Evolutionary conservation across 2,797 vertebrate species (phyloP).

Genomic region (Brachyalestes nurse): DNA sequence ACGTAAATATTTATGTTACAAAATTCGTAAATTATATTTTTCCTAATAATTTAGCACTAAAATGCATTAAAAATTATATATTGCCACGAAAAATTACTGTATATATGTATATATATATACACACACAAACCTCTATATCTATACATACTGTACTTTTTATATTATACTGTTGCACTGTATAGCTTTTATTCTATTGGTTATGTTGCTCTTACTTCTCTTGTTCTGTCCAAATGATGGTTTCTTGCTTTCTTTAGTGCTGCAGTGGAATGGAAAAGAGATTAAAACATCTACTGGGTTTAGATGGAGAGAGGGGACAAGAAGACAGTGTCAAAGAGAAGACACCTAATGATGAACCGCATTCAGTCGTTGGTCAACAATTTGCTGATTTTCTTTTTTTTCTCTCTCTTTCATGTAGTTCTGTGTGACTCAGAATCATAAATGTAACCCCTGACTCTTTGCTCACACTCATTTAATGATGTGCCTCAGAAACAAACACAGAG

Average conservation of each 20-base stretch:
- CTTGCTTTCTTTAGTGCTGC: not conserved
- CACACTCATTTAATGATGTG: conserved; percentile 36
- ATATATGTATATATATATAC: too few relatives aligned
- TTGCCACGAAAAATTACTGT: too few relatives aligned
- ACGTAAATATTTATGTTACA: too few relatives aligned
- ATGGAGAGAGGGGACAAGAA: not conserved
- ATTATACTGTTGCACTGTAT: too few relatives aligned
- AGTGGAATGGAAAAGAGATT: conserved; percentile 6
- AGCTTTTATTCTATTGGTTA: too few relatives aligned
- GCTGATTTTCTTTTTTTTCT: not conserved
- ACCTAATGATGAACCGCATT: conserved; percentile 10
- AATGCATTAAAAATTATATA: too few relatives aligned
- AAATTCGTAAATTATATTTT: too few relatives aligned
- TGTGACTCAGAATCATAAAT: not conserved
- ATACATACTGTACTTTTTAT: too few relatives aligned
- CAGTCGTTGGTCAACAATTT: not conserved
- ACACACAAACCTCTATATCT: too few relatives aligned
- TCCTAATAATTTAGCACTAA: too few relatives aligned
- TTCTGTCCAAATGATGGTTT: not conserved
- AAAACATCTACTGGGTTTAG: not conserved
- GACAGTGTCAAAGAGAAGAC: not conserved
- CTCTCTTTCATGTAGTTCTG: not conserved
- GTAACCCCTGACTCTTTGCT: conserved; percentile 11
- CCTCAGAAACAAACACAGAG: not conserved
- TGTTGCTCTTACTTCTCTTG: too few relatives aligned